Conservation (phyloP, 1,140 invertebrate genomes). For the Cotesia vestalis region DNA sequence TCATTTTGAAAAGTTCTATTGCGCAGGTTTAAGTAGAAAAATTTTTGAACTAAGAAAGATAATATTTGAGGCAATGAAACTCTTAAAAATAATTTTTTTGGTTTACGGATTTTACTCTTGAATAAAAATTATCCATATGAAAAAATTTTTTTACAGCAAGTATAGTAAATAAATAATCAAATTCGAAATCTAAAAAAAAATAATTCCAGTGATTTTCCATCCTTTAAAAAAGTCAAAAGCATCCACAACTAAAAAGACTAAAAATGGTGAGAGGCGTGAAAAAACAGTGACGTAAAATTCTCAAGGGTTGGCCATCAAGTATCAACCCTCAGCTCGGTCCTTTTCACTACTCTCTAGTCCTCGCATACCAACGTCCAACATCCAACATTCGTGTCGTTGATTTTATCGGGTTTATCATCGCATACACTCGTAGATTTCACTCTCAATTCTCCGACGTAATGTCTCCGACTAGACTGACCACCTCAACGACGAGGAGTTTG, state of each 20-base stretch:
- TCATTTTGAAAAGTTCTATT: no score
- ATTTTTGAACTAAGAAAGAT: no score
- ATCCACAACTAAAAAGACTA: background rate
- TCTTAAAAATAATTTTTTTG: no score
- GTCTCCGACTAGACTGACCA: conserved; percentile 33
- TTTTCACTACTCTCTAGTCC: conserved; percentile 8
- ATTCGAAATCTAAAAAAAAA: no score
- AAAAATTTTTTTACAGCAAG: no score
- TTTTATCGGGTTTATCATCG: conserved; percentile 33
- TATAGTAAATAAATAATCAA: no score
- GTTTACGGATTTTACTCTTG: no score
- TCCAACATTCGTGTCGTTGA: background rate
- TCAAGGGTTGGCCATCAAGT: background rate
- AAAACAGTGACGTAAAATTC: background rate
- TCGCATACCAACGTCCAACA: conserved; percentile 12
- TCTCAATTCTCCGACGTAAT: conserved; percentile 22
- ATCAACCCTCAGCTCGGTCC: conserved; percentile 14
- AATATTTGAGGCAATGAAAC: no score
- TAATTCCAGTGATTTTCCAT: no score
- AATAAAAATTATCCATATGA: no score
- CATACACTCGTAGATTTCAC: conserved; percentile 27
- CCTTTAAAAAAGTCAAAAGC: no score
- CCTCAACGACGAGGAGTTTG: conserved; percentile 36
- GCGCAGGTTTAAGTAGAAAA: no score
- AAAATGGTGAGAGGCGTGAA: background rate